Conservation (phyloP, 1,140 invertebrate genomes). For the Frieseomelitta varia region DNA sequence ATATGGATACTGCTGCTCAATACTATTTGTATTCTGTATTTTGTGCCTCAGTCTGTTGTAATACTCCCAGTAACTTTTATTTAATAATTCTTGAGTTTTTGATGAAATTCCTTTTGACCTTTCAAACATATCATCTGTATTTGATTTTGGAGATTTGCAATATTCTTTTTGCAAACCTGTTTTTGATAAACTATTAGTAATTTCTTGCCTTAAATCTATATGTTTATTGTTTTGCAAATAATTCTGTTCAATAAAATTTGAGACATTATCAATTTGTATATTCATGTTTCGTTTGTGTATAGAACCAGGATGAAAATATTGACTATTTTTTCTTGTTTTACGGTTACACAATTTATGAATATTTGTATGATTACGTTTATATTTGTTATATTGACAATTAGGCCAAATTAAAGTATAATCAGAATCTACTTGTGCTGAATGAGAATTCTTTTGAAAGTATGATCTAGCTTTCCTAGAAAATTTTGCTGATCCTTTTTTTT, state of each 20-base stretch:
- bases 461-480: slow-evolving; percentile 55
- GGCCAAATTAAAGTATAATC: slow-evolving; percentile 56
- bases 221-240: neutral
- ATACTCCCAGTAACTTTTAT: slow-evolving; percentile 75
- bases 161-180: slow-evolving; percentile 16
- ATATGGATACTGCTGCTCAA: slow-evolving; percentile 57
- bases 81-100: slow-evolving; percentile 72
- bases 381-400: slow-evolving; percentile 35
- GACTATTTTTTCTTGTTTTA: slow-evolving; percentile 5
- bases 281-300: neutral
- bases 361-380: slow-evolving; percentile 45
- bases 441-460: slow-evolving; percentile 63
- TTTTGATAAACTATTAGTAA: neutral
- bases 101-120: slow-evolving; percentile 62
- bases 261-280: neutral
- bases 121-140: slow-evolving; percentile 27
- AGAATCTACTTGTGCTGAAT: slow-evolving; percentile 50
- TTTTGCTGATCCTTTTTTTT: slow-evolving; percentile 21
- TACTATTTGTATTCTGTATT: slow-evolving; percentile 11
- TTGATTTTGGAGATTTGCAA: slow-evolving; percentile 38
- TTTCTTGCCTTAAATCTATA: neutral
- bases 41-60: slow-evolving; percentile 70
- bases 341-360: slow-evolving; percentile 17
- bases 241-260: slow-evolving; percentile 19
- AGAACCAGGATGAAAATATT: slow-evolving; percentile 11